Evolutionary conservation across 2,797 vertebrate genomes (phyloP).

Genomic region (Bufotes viridis): DNA sequence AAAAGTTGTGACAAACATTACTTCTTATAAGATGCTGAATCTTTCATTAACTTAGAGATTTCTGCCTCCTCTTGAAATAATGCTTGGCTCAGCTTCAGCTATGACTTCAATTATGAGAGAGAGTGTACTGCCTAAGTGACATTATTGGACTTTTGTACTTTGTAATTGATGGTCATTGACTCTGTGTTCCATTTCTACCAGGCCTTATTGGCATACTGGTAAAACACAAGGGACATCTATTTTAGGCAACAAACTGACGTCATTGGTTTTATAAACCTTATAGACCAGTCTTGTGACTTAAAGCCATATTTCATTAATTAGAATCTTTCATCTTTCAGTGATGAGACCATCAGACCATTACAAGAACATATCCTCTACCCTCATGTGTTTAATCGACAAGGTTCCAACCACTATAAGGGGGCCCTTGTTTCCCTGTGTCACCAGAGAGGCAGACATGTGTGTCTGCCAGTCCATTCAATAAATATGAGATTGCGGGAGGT

Average conservation of each 20-base stretch:
- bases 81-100: background rate
- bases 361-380: no score
- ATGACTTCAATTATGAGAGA: background rate
- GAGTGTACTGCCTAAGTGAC: background rate
- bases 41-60: background rate
- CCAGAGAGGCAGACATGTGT: no score
- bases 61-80: background rate
- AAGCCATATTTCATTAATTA: background rate
- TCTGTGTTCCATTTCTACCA: background rate
- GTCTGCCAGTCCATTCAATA: no score
- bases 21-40: background rate
- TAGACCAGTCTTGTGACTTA: background rate
- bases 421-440: no score
- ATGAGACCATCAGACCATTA: background rate
- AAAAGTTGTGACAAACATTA: background rate
- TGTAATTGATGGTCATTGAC: background rate
- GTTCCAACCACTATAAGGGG: no score
- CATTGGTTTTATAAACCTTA: background rate
- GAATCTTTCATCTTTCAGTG: background rate
- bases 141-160: conserved; percentile 28
- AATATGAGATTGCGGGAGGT: no score
- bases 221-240: background rate
- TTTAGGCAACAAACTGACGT: background rate
- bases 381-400: no score
- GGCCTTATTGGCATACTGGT: background rate